phyloP scores from a whole-genome alignment of 2,888 invertebrate genomes.

The Dendrolimus houi region DNA sequence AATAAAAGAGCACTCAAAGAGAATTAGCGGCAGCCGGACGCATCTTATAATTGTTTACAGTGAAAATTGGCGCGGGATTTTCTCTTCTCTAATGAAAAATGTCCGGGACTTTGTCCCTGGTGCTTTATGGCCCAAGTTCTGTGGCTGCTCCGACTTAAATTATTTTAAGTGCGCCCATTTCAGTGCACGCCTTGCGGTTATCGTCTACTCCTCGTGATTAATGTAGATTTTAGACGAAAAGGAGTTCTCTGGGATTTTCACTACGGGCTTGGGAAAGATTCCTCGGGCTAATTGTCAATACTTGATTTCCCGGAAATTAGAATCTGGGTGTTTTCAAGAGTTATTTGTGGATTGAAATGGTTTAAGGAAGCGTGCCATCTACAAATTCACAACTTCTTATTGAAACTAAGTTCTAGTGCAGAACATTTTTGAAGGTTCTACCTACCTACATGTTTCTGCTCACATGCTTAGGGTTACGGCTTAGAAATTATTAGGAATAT shows the following conservation, averaged over 20 bases:
- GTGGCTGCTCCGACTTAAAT: conserved; percentile 50
- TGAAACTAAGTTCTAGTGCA: no score
- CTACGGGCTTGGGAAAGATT: conserved; percentile 11
- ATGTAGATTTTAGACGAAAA: conserved; percentile 26
- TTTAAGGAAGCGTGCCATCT: no score
- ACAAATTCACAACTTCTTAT: no score
- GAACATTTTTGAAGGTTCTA: no score
- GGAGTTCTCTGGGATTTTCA: conserved; percentile 27
- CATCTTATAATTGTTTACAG: conserved; percentile 62
- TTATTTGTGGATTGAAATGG: no score
- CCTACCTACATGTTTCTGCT: no score
- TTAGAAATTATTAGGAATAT: no score
- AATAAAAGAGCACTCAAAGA: conserved; percentile 19
- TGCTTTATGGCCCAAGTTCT: conserved; percentile 62
- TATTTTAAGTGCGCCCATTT: conserved; percentile 63
- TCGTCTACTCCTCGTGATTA: conserved; percentile 53
- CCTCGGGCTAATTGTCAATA: no score
- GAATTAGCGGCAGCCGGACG: conserved; percentile 46
- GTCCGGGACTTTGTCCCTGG: conserved; percentile 55
- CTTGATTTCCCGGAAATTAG: no score
- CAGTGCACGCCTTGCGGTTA: conserved; percentile 59
- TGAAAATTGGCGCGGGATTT: conserved; percentile 35
- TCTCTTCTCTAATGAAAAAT: conserved; percentile 62
- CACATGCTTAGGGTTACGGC: no score
- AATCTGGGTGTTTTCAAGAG: no score